Percentiles rank a stretch among this genome's conserved stretches.
Evolutionary conservation across 1,140 invertebrate species (phyloP).

Genomic region (Eriocheir sinensis): DNA sequence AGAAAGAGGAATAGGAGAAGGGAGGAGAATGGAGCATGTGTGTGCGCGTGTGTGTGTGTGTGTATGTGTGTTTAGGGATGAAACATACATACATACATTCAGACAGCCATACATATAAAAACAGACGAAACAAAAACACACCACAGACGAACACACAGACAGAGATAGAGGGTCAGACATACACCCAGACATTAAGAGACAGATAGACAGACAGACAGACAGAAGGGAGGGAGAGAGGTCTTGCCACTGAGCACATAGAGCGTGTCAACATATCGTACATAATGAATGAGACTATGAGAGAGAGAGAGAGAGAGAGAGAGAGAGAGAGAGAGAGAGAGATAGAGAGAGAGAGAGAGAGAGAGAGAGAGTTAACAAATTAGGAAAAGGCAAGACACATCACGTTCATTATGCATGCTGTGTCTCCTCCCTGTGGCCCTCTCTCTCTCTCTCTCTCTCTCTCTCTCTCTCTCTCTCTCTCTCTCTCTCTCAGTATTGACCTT

Average conservation of each 20-base stretch:
- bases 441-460: not conserved
- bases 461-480: conserved; percentile 28
- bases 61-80: not conserved
- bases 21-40: not conserved
- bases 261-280: not conserved
- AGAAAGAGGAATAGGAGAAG: not conserved
- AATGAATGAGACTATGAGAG: not conserved
- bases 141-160: not conserved
- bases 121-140: not conserved
- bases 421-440: not conserved
- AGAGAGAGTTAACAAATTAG: not conserved
- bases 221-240: not conserved
- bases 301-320: not conserved
- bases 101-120: not conserved
- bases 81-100: not conserved
- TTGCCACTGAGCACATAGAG: not conserved
- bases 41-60: not conserved
- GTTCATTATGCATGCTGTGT: conserved; percentile 2
- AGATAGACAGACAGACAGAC: not conserved
- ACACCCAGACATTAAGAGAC: not conserved
- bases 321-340: too few species aligned
- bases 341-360: not conserved
- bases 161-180: not conserved
- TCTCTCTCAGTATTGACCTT: conserved; percentile 4
- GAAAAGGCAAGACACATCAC: conserved; percentile 28